Evolutionary conservation across 1,140 invertebrate genomes (phyloP).

Genomic region (Anagrus nilaparvatae): DNA sequence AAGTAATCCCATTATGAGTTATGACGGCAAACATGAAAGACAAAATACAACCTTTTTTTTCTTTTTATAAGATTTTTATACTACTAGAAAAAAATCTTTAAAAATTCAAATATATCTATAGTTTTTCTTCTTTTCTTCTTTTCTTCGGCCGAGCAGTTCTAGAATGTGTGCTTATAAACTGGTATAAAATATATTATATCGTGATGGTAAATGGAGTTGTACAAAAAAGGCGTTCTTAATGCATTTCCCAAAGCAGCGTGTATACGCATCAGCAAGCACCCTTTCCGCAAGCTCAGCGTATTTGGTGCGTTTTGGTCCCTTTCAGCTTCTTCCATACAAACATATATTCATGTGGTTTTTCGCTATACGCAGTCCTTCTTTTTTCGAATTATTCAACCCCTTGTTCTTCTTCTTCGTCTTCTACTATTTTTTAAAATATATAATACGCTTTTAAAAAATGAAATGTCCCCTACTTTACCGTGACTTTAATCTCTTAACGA

Average conservation of each 20-base stretch:
- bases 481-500: constrained; percentile 40
- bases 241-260: constrained; percentile 38
- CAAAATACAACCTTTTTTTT: too few relatives aligned
- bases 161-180: not conserved
- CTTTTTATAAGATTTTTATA: too few relatives aligned
- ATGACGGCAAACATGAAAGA: too few relatives aligned
- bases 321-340: too few relatives aligned
- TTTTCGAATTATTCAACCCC: constrained; percentile 9
- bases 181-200: too few relatives aligned
- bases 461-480: constrained; percentile 22
- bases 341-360: too few relatives aligned
- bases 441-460: not conserved
- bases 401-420: not conserved
- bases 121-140: constrained; percentile 10
- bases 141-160: not conserved
- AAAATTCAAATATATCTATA: too few relatives aligned
- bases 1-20: too few relatives aligned
- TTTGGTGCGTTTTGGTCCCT: too few relatives aligned
- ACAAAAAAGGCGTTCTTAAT: constrained; percentile 34
- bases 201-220: constrained; percentile 19
- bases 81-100: too few relatives aligned
- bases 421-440: constrained; percentile 5
- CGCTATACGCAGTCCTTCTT: not conserved
- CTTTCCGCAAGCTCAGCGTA: constrained; percentile 43
- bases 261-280: constrained; percentile 41